A percentile compares a stretch with the other conserved stretches of the same genome.
These are phyloP conservation scores for Netta rufina DNA, from an alignment of 2,797 vertebrate genomes.

Conservation along the genomic window DNA sequence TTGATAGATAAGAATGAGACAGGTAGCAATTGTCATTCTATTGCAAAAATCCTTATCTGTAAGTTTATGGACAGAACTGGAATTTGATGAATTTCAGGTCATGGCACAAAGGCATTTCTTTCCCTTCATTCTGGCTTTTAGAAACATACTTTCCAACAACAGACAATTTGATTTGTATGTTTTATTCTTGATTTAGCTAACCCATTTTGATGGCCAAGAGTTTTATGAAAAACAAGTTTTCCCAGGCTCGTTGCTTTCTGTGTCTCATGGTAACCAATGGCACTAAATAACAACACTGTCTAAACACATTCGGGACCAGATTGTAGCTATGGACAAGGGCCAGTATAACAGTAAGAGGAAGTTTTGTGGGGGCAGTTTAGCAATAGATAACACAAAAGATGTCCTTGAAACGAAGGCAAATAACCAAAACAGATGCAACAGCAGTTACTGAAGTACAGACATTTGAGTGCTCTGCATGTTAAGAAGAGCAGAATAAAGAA, in stretches of 20 bases:
- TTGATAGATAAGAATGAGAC: conserved; percentile 5
- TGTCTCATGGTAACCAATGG: background rate
- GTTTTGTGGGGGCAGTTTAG: conserved; percentile 4
- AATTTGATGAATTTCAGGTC: conserved; percentile 31
- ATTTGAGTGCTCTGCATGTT: background rate
- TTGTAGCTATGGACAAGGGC: background rate
- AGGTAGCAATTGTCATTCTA: background rate
- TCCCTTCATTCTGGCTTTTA: background rate
- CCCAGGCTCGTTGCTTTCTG: background rate
- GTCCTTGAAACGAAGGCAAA: conserved; percentile 22
- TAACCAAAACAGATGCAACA: background rate
- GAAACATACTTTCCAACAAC: background rate
- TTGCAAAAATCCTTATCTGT: conserved; percentile 28
- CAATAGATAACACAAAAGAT: background rate
- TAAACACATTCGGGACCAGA: background rate
- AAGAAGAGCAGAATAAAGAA: background rate
- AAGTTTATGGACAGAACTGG: background rate
- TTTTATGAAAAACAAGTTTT: conserved; percentile 27
- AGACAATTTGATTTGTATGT: conserved; percentile 12
- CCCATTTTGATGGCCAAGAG: background rate
- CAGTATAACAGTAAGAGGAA: background rate
- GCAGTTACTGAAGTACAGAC: background rate
- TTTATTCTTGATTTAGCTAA: background rate
- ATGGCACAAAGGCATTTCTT: background rate
- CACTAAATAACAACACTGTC: background rate